Evolutionary conservation across 2,888 invertebrate genomes (phyloP), one percentile per base, ranked within the genome.

Genomic region (Sceliomorpha sp.): DNA sequence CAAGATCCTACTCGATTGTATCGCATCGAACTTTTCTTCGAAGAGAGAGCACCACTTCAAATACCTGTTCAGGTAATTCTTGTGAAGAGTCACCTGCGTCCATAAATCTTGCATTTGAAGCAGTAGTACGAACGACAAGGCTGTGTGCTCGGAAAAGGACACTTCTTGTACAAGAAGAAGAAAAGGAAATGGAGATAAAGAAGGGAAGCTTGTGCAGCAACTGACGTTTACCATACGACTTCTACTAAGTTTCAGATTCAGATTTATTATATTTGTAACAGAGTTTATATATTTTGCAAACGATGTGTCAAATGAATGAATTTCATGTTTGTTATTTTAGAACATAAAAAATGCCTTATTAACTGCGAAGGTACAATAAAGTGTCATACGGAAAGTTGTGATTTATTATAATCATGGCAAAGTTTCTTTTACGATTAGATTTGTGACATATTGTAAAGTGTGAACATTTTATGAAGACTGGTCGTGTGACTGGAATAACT

Each of bases 11-110:
- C 14, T 26, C 9, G 20, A 36, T 45, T 29, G 58, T 40, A 44
- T 70, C 67, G 32, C 50, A 44, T 60, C 56, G 55, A 70, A 32
- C 7, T 10, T 32, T 12, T 32, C 32, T 71, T 68, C 68, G 58
- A 69, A 51, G 53, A 53, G 53, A 53, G 47, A 70, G 40, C 42
- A 56, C 55, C 8, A 26, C 64, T 42, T 31, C 45, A 47, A 50
- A 58, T 63, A 77, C 74, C 68, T 77, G 72, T 55, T 45, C 69
- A 77, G 68, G 70, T 77, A 74, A 77, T 78, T 77, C 76, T 73
- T 59, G 74, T 73, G 72, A 72, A 62, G 66, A 74, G 36, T 62
- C 63, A 59, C 47, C 60, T 36, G 14, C 53, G 53, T 39, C 55
- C 69, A 72, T 78, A 78, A 78, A 78, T 78, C 72, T 75, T 24